A percentile compares a stretch with the other conserved stretches of the same genome.
Evolutionary conservation across 2,888 invertebrate genomes (phyloP).

Genomic region (Thereva unica): DNA sequence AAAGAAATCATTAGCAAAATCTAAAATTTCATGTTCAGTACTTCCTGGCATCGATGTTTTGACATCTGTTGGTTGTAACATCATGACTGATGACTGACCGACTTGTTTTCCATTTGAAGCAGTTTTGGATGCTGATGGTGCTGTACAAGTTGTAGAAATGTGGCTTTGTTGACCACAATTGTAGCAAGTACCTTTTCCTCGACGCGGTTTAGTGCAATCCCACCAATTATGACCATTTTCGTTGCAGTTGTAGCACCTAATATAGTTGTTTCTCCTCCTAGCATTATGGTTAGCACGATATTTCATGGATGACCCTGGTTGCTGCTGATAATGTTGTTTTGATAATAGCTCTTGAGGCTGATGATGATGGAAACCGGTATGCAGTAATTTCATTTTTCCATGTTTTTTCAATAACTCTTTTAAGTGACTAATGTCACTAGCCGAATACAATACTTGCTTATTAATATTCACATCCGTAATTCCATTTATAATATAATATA

Average conservation of each 20-base stretch:
- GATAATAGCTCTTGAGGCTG: not conserved
- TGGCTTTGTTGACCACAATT: constrained; percentile 35
- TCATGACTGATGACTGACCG: not conserved
- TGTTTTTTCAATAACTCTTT: constrained; percentile 29
- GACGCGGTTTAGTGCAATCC: constrained; percentile 12
- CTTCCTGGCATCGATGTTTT: not conserved
- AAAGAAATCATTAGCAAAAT: constrained; percentile 1
- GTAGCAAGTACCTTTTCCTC: constrained; percentile 26
- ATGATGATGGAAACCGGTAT: not conserved
- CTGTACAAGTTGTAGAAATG: constrained; percentile 24
- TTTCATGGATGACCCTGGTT: not conserved
- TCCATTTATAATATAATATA: constrained; percentile 30
- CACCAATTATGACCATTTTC: constrained; percentile 8
- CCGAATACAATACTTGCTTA: constrained; percentile 27
- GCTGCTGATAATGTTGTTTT: not conserved
- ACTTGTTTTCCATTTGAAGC: too few relatives aligned
- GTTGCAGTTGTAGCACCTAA: constrained; percentile 38
- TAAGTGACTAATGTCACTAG: constrained; percentile 26
- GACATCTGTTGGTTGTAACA: not conserved
- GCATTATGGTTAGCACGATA: not conserved
- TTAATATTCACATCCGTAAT: constrained; percentile 31
- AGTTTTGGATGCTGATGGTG: not conserved
- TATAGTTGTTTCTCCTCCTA: not conserved
- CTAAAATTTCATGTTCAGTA: not conserved
- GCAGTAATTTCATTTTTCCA: constrained; percentile 5